These are phyloP conservation scores for Psittacula derbiana DNA, from an alignment of 2,797 vertebrate genomes.

Conservation along the genomic window DNA sequence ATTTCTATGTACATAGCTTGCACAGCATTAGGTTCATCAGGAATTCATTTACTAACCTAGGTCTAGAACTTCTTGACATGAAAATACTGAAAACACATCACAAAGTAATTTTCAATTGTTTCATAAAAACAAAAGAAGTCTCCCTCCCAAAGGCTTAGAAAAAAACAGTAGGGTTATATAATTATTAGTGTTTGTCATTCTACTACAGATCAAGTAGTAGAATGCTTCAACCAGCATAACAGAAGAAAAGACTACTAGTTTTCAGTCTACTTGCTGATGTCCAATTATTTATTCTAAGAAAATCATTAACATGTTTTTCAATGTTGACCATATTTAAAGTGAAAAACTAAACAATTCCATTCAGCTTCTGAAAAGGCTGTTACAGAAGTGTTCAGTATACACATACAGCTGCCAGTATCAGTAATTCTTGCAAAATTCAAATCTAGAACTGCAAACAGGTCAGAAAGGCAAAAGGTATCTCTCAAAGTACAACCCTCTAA, in stretches of 20 bases:
- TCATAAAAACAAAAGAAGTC: slow-evolving; percentile 31
- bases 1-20: slow-evolving; percentile 59
- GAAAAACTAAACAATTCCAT: not conserved
- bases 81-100: slow-evolving; percentile 72
- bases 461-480: not conserved
- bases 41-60: slow-evolving; percentile 69
- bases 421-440: not conserved
- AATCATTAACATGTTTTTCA: not conserved
- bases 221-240: not conserved
- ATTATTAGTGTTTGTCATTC: not conserved
- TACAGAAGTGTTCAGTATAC: not conserved
- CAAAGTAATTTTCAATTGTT: slow-evolving; percentile 56
- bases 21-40: slow-evolving; percentile 59
- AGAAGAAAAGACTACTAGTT: not conserved
- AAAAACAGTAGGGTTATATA: not conserved
- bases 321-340: not conserved
- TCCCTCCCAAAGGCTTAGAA: not conserved
- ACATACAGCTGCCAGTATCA: not conserved
- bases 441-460: not conserved
- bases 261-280: not conserved
- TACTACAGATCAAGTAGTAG: not conserved
- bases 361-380: not conserved
- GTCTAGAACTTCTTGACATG: slow-evolving; percentile 69
- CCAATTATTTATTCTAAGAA: not conserved
- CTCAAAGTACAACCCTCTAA: not conserved